Evolutionary conservation across 1,140 invertebrate genomes (phyloP).

Genomic region (Steinernema feltiae): DNA sequence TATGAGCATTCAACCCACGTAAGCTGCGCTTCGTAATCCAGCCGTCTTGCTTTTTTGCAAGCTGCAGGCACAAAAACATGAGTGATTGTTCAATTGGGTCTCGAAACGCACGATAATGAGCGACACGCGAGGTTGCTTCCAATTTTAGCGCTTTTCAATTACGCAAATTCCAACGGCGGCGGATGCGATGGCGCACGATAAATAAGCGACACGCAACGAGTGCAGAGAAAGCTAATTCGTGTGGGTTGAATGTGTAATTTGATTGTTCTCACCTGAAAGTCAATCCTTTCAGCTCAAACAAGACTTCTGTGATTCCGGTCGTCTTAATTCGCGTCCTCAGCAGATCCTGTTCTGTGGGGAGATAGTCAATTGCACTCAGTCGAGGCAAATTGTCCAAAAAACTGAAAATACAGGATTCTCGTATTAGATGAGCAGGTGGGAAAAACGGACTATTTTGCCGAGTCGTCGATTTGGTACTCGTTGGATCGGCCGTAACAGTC

Average conservation of each 20-base stretch:
- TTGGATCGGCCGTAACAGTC: constrained; percentile 69
- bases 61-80: too few species aligned
- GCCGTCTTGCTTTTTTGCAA: too few species aligned
- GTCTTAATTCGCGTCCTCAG: constrained; percentile 55
- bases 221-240: too few species aligned
- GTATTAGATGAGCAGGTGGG: constrained; percentile 10
- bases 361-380: constrained; percentile 46
- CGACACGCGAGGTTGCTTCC: not conserved
- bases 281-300: constrained; percentile 56
- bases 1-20: too few species aligned
- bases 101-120: too few species aligned
- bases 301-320: constrained; percentile 56
- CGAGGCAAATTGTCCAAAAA: constrained; percentile 55
- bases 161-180: too few species aligned
- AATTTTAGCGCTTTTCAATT: too few species aligned
- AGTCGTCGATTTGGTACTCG: constrained; percentile 71
- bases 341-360: constrained; percentile 55
- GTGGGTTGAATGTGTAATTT: too few species aligned
- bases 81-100: too few species aligned
- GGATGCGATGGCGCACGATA: too few species aligned
- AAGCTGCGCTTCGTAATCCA: too few species aligned
- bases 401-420: constrained; percentile 38
- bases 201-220: not conserved
- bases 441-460: constrained; percentile 68
- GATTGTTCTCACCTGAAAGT: constrained; percentile 46